Conservation (phyloP, 2,113 vertebrate species). For the Seriola quinqueradiata region DNA sequence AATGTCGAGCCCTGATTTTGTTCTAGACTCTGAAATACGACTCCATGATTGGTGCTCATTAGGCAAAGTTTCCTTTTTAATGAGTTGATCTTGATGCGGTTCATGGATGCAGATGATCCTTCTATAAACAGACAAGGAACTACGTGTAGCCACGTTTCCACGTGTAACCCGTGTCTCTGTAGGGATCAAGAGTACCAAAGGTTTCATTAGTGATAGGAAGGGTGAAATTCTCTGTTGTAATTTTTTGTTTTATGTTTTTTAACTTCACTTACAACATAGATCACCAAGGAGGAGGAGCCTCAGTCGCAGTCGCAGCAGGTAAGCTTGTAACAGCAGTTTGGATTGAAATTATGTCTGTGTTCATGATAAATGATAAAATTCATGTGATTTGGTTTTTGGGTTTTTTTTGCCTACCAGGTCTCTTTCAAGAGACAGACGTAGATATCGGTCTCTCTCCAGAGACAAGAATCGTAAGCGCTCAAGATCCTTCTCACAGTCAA, state of each 20-base stretch:
- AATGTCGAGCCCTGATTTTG: conserved; percentile 67
- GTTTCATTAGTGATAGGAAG: conserved; percentile 44
- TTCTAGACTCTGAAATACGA: conserved; percentile 35
- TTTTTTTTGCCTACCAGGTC: conserved; percentile 83
- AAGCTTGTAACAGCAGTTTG: conserved; percentile 24
- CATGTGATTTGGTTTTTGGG: neutral
- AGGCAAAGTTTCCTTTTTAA: conserved; percentile 37
- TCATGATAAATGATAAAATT: neutral
- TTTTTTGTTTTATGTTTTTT: conserved; percentile 37
- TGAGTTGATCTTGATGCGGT: conserved; percentile 45
- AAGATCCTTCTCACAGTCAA: conserved; percentile 95
- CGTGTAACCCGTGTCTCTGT: conserved; percentile 38
- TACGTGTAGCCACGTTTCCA: conserved; percentile 65
- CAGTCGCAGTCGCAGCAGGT: conserved; percentile 98
- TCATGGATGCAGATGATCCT: conserved; percentile 75
- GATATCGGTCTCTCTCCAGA: conserved; percentile 94
- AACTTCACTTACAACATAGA: conserved; percentile 81
- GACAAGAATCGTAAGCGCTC: conserved; percentile 96
- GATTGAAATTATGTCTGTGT: neutral
- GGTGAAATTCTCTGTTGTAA: conserved; percentile 33
- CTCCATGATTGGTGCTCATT: conserved; percentile 44
- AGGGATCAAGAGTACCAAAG: conserved; percentile 37
- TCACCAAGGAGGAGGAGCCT: conserved; percentile 95
- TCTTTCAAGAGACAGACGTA: conserved; percentile 94
- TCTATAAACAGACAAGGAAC: conserved; percentile 78